Conservation (phyloP, 2,888 invertebrate genomes). For the Ennomos erosarius region DNA sequence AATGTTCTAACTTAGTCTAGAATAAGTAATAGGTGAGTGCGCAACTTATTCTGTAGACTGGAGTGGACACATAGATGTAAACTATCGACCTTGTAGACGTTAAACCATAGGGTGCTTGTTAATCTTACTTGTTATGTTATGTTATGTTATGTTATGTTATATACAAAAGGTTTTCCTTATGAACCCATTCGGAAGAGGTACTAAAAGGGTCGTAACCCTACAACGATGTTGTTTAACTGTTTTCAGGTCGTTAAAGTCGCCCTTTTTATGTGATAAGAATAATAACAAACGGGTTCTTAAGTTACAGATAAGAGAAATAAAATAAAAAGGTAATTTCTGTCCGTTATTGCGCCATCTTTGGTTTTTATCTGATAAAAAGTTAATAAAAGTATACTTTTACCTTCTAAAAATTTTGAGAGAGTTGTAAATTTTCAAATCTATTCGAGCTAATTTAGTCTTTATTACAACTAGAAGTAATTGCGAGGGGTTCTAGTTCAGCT, state of each 20-base stretch:
- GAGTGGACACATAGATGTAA: too few species aligned
- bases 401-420: too few species aligned
- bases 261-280: conserved; percentile 25
- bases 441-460: too few species aligned
- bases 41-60: too few species aligned
- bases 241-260: conserved; percentile 31
- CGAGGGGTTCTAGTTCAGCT: too few species aligned
- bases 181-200: conserved; percentile 17
- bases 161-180: conserved; percentile 26
- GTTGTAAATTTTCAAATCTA: too few species aligned
- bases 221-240: conserved; percentile 28
- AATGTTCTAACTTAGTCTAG: background rate
- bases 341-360: conserved; percentile 2
- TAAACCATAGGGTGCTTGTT: conserved; percentile 9
- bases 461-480: too few species aligned
- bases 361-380: conserved; percentile 6
- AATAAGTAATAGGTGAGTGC: background rate
- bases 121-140: conserved; percentile 5
- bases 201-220: conserved; percentile 31
- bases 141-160: too few species aligned
- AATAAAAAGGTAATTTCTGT: conserved; percentile 8
- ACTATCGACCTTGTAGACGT: background rate
- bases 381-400: conserved; percentile 1
- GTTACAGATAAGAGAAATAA: conserved; percentile 12
- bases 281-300: conserved; percentile 12